A percentile compares a stretch with the other conserved stretches of the same genome.
phyloP scores from a whole-genome alignment of 2,888 invertebrate genomes.

The Drosophila eohydei region DNA sequence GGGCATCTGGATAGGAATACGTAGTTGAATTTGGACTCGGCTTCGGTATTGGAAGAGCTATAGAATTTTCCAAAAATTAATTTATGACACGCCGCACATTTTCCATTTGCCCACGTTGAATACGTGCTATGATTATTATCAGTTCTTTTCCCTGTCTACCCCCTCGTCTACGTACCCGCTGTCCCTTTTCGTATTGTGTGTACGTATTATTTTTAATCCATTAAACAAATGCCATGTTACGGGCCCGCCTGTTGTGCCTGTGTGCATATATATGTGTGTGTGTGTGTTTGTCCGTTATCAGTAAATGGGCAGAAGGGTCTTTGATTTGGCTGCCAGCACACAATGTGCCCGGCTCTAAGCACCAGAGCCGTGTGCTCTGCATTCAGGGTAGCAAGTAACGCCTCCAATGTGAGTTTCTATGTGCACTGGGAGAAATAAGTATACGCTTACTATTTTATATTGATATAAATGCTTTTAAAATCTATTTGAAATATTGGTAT shows the following conservation, averaged over 20 bases:
- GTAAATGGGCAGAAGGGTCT: constrained; percentile 72
- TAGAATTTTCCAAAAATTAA: constrained; percentile 69
- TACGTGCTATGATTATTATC: constrained; percentile 65
- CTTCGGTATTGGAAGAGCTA: constrained; percentile 27
- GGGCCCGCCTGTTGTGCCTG: constrained; percentile 46
- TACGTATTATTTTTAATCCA: constrained; percentile 78
- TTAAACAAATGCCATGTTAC: constrained; percentile 77
- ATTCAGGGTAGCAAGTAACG: constrained; percentile 56
- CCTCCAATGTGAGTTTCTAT: constrained; percentile 48
- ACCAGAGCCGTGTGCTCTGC: constrained; percentile 9
- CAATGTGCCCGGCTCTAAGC: constrained; percentile 42
- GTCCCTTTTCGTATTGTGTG: constrained; percentile 21
- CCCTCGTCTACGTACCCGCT: constrained; percentile 10
- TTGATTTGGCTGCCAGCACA: constrained; percentile 61
- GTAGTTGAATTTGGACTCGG: constrained; percentile 18
- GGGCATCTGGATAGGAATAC: constrained; percentile 33
- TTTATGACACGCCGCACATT: constrained; percentile 74
- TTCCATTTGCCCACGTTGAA: constrained; percentile 52
- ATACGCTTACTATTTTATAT: neutral
- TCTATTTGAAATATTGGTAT: no score
- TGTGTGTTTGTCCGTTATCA: constrained; percentile 63
- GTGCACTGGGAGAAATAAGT: constrained; percentile 6
- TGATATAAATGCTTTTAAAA: no score
- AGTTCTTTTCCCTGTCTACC: constrained; percentile 14
- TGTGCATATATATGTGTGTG: neutral